phyloP scores from a whole-genome alignment of 2,888 invertebrate species.

The Chelonus formosanus region DNA sequence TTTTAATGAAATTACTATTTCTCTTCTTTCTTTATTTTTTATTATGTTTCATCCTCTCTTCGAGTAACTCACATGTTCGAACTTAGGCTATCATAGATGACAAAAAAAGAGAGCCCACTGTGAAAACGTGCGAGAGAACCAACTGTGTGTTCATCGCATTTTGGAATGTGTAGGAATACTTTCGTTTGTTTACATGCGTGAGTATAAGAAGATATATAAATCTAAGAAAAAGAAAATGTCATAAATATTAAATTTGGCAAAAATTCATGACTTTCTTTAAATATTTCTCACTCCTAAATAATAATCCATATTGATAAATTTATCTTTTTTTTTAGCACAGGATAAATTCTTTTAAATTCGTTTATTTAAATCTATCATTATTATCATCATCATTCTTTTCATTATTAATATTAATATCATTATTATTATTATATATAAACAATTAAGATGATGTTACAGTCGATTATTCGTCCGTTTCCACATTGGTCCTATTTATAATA shows the following conservation, averaged over 20 bases:
- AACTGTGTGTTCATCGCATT: conserved; percentile 9
- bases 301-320: too few relatives aligned
- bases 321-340: too few relatives aligned
- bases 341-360: too few relatives aligned
- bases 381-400: too few relatives aligned
- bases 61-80: conserved; percentile 39
- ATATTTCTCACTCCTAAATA: too few relatives aligned
- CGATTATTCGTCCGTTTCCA: conserved; percentile 40
- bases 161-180: conserved; percentile 31
- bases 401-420: too few relatives aligned
- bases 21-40: conserved; percentile 3
- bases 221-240: not conserved
- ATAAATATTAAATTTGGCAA: too few relatives aligned
- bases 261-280: too few relatives aligned
- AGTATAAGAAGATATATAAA: not conserved
- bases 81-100: conserved; percentile 47
- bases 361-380: too few relatives aligned
- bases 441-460: conserved; percentile 20
- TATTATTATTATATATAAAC: too few relatives aligned
- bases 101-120: conserved; percentile 29
- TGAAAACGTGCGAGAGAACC: conserved; percentile 36
- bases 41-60: conserved; percentile 30
- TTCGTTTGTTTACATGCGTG: conserved; percentile 27
- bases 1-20: not conserved
- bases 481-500: conserved; percentile 36